Evolutionary conservation across 2,888 invertebrate genomes (phyloP).

Genomic region (Scrobipalpa costella): DNA sequence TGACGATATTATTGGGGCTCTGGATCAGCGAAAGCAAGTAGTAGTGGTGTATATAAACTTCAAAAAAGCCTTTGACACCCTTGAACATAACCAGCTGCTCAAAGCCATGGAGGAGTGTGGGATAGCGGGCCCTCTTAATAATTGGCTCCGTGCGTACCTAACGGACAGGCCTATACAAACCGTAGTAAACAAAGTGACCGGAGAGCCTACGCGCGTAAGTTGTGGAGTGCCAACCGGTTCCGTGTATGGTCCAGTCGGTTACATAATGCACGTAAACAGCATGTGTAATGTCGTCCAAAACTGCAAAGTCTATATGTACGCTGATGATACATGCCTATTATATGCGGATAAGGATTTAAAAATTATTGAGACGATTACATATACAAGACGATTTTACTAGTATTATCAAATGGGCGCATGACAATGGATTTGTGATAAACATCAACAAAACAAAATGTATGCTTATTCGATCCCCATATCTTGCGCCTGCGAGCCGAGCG

Average conservation of each 20-base stretch:
- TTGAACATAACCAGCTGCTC: not conserved
- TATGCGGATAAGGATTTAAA: not conserved
- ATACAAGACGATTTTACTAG: not conserved
- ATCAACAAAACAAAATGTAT: conserved; percentile 8
- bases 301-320: not conserved
- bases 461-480: not conserved
- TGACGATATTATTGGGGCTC: not conserved
- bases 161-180: not conserved
- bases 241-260: too few relatives aligned
- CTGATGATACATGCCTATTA: not conserved
- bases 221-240: too few relatives aligned
- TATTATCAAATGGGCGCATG: not conserved
- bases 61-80: conserved; percentile 4
- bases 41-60: not conserved
- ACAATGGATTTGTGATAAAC: not conserved
- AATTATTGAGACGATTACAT: not conserved
- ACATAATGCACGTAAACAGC: too few relatives aligned
- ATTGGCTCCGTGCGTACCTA: not conserved
- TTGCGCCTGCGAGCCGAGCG: too few relatives aligned
- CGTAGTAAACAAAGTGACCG: too few relatives aligned
- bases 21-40: not conserved
- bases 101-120: conserved; percentile 3
- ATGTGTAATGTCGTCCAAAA: not conserved
- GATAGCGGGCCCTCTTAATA: not conserved
- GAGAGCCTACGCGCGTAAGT: too few relatives aligned